phyloP scores from a whole-genome alignment of 2,113 vertebrate species.

The Pygoscelis adeliae region DNA sequence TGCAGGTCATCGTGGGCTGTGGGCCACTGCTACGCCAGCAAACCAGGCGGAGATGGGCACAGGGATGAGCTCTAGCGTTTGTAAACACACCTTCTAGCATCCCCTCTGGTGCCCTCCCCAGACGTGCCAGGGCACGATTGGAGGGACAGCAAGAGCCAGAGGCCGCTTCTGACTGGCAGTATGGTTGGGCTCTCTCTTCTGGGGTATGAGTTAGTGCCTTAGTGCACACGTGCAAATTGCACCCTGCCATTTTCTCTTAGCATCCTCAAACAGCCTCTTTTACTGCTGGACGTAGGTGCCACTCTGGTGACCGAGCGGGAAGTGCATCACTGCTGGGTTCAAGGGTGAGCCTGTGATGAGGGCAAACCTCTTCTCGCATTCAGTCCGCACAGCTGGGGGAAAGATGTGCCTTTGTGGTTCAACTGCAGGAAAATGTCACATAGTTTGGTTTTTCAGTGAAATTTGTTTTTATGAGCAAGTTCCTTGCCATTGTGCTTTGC shows the following conservation, averaged over 20 bases:
- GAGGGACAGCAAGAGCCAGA: background rate
- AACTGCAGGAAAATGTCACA: background rate
- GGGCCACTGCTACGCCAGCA: background rate
- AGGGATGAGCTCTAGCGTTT: background rate
- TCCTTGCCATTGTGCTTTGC: background rate
- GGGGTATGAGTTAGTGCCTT: too few relatives aligned
- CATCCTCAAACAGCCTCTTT: background rate
- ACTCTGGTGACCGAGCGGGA: rapidly evolving
- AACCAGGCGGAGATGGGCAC: background rate
- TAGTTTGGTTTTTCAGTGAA: background rate
- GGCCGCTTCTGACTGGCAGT: background rate
- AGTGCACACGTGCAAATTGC: background rate
- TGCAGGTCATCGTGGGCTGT: background rate
- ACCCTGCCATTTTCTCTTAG: background rate
- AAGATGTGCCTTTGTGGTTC: background rate
- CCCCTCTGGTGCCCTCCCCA: background rate
- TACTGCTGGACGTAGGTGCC: rapidly evolving
- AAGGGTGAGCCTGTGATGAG: background rate
- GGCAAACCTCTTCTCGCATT: background rate
- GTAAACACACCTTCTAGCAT: background rate
- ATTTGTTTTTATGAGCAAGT: background rate
- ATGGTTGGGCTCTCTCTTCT: background rate
- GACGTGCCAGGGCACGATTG: background rate
- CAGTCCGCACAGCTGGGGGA: rapidly evolving
- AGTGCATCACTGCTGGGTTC: background rate